These are phyloP conservation scores for Saccostrea echinata DNA, from an alignment of 1,140 invertebrate species.

Conservation along the genomic window DNA sequence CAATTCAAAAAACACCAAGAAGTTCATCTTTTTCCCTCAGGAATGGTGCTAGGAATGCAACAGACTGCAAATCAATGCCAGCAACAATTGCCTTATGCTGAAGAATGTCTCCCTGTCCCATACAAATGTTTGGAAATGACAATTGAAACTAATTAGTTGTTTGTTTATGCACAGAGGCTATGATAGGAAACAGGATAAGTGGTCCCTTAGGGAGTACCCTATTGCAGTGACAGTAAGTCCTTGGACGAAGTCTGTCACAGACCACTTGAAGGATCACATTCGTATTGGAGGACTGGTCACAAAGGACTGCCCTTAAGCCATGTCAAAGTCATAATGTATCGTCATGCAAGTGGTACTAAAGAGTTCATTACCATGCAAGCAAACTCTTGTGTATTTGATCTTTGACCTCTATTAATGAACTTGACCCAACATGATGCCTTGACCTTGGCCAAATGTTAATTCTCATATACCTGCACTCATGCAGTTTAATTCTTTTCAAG, in stretches of 20 bases:
- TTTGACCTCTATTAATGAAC: too few species aligned
- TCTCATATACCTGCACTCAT: too few species aligned
- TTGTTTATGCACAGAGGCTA: neutral
- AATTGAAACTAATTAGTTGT: constrained; percentile 27
- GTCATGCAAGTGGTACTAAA: too few species aligned
- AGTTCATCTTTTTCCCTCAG: constrained; percentile 8
- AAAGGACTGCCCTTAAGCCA: too few species aligned
- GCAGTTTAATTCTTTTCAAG: too few species aligned
- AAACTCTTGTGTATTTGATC: too few species aligned
- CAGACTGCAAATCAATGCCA: constrained; percentile 22
- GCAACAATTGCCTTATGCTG: neutral
- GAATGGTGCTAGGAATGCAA: neutral
- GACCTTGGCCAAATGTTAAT: too few species aligned
- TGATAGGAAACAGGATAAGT: neutral
- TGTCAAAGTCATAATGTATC: too few species aligned
- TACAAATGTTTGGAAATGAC: neutral
- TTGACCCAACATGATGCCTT: too few species aligned
- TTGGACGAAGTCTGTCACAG: neutral
- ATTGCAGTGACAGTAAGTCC: neutral
- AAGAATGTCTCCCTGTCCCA: neutral
- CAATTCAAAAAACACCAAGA: constrained; percentile 22
- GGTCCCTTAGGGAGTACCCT: neutral
- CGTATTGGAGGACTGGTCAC: neutral
- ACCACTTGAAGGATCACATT: neutral
- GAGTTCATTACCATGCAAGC: too few species aligned